These are phyloP conservation scores for Drosophila melanogaster DNA, from an alignment of 1,140 invertebrate species.

Conservation along the genomic window DNA sequence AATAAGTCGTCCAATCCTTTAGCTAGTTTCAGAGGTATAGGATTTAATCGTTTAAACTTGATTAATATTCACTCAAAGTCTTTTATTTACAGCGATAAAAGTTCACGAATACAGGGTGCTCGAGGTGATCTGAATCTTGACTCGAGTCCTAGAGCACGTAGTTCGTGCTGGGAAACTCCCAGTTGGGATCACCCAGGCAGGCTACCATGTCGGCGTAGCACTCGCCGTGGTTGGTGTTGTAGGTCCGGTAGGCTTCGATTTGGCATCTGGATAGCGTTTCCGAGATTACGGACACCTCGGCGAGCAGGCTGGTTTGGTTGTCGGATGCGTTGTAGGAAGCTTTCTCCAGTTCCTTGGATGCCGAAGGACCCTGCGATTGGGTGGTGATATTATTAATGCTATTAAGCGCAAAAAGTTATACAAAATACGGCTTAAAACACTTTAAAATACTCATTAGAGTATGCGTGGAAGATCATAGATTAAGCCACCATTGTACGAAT, in stretches of 20 bases:
- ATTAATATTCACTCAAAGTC: neutral
- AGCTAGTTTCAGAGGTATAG: too few species aligned
- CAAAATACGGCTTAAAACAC: too few species aligned
- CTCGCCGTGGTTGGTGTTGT: constrained; percentile 7
- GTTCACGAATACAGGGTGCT: too few species aligned
- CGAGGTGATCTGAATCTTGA: neutral
- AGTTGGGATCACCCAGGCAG: constrained; percentile 4
- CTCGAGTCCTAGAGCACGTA: neutral
- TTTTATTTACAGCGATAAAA: neutral
- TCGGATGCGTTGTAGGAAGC: constrained; percentile 8
- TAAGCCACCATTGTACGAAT: neutral
- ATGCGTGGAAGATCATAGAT: too few species aligned
- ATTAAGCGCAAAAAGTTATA: too few species aligned
- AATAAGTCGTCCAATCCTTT: neutral
- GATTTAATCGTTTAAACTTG: too few species aligned
- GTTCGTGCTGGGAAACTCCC: constrained; percentile 8
- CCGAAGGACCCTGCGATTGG: neutral
- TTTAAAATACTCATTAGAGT: too few species aligned
- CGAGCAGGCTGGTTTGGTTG: neutral
- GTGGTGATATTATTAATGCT: neutral
- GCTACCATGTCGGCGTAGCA: neutral
- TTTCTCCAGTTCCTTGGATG: neutral
- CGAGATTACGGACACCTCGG: neutral
- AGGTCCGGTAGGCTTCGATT: neutral
- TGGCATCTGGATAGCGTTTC: neutral